Evolutionary conservation across 2,888 invertebrate species (phyloP).

Genomic region (Meiosimyza decipiens): DNA sequence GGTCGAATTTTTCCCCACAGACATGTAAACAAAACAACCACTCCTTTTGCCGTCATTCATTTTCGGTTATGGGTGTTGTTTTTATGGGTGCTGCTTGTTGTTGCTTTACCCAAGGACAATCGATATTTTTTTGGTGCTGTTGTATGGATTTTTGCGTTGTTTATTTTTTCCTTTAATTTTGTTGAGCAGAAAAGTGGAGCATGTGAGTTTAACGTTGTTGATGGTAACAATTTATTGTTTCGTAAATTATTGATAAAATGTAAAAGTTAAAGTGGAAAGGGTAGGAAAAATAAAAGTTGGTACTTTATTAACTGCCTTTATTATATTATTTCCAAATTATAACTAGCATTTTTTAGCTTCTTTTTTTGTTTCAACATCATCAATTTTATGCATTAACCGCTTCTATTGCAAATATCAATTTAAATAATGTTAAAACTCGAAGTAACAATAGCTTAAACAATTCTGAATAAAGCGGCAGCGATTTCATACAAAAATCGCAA

Average conservation of each 20-base stretch:
- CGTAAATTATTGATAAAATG: background rate
- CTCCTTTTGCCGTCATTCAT: slow-evolving; percentile 2
- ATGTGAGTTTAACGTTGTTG: background rate
- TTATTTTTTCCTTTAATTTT: background rate
- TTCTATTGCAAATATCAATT: no score
- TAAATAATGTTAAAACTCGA: no score
- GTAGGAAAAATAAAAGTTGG: no score
- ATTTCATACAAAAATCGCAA: no score
- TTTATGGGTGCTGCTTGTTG: background rate
- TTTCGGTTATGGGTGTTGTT: slow-evolving; percentile 2
- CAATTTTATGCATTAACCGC: no score
- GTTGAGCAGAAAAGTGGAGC: background rate
- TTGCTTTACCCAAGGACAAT: slow-evolving; percentile 11
- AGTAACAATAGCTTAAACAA: no score
- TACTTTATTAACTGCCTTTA: no score
- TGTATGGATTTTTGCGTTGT: background rate
- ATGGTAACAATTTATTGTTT: no score
- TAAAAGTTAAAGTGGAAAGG: background rate
- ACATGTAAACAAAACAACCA: slow-evolving; percentile 1
- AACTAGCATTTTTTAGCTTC: no score
- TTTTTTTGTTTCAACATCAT: no score
- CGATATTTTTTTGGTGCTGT: slow-evolving; percentile 9
- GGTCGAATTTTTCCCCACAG: slow-evolving; percentile 9
- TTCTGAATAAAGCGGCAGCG: no score
- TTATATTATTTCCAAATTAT: no score